Percentiles rank a stretch among this genome's conserved stretches.
Conservation (phyloP, 2,888 invertebrate species). For the Tachina lurida region DNA sequence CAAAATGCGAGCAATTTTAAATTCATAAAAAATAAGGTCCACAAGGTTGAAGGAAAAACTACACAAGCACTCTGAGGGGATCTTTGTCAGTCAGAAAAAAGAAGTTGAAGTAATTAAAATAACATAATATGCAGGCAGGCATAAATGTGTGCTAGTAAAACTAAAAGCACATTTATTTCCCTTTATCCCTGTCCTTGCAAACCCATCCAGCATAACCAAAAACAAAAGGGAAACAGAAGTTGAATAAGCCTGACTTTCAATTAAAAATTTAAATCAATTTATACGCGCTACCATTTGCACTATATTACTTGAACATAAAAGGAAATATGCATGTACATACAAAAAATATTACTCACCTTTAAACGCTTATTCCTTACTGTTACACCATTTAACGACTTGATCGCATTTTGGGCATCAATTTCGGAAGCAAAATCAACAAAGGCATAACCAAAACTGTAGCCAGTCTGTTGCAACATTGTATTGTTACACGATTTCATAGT, state of each 20-base stretch:
- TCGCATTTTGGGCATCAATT: constrained; percentile 93
- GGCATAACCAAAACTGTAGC: constrained; percentile 98
- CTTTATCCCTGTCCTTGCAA: constrained; percentile 20
- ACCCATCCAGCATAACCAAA: neutral
- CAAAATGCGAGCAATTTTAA: constrained; percentile 27
- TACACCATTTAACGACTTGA: constrained; percentile 93
- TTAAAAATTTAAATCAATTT: constrained; percentile 65
- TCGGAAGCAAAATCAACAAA: constrained; percentile 95
- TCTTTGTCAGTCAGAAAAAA: neutral
- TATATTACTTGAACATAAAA: constrained; percentile 1
- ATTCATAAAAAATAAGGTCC: constrained; percentile 17
- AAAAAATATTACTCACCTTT: constrained; percentile 85
- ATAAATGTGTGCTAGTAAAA: neutral
- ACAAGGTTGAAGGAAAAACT: constrained; percentile 36
- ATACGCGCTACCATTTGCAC: constrained; percentile 2
- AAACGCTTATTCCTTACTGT: constrained; percentile 95
- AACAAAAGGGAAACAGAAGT: constrained; percentile 50
- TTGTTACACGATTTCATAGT: neutral
- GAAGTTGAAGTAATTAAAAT: constrained; percentile 57
- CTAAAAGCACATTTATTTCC: neutral
- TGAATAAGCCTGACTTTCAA: constrained; percentile 59
- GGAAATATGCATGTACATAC: neutral
- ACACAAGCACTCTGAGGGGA: neutral
- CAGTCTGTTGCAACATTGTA: constrained; percentile 86
- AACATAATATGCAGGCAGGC: constrained; percentile 1